A percentile compares a stretch with the other conserved stretches of the same genome.
These are phyloP conservation scores for Troglohyphantes excavatus DNA, from an alignment of 2,888 invertebrate species.

Conservation along the genomic window DNA sequence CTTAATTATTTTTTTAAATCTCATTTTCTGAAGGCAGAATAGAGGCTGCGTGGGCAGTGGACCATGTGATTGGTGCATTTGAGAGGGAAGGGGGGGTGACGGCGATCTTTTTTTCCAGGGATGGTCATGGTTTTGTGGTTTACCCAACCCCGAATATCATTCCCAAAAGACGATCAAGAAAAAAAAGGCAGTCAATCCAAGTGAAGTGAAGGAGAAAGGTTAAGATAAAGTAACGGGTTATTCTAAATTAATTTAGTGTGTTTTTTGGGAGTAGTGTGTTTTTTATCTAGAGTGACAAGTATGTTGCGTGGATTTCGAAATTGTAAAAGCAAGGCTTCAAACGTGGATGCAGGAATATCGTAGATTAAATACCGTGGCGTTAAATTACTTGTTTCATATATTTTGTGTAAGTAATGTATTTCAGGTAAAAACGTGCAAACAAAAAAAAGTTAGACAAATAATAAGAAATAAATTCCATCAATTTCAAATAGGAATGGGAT, in stretches of 20 bases:
- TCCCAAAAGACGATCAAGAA: background rate
- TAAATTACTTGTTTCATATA: too few species aligned
- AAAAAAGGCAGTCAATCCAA: background rate
- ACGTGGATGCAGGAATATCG: too few species aligned
- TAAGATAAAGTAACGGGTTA: slow-evolving; percentile 66
- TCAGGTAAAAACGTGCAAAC: too few species aligned
- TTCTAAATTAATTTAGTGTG: background rate
- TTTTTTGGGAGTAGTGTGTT: background rate
- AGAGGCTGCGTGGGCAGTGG: slow-evolving; percentile 41
- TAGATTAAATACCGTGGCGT: too few species aligned
- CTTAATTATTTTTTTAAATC: slow-evolving; percentile 70
- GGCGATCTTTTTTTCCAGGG: slow-evolving; percentile 31
- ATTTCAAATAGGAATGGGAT: too few species aligned
- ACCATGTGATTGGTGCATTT: slow-evolving; percentile 61
- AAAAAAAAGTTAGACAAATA: too few species aligned
- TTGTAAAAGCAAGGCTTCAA: too few species aligned
- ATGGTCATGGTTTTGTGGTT: slow-evolving; percentile 54
- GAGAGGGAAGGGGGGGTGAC: background rate
- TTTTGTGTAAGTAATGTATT: too few species aligned
- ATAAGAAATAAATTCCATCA: too few species aligned
- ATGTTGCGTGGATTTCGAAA: background rate
- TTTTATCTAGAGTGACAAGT: background rate
- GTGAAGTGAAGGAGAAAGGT: slow-evolving; percentile 18
- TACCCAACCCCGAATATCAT: slow-evolving; percentile 3
- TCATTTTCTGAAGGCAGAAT: slow-evolving; percentile 27